These are phyloP conservation scores for Dynastes maya DNA, from an alignment of 2,888 invertebrate species.

Conservation along the genomic window DNA sequence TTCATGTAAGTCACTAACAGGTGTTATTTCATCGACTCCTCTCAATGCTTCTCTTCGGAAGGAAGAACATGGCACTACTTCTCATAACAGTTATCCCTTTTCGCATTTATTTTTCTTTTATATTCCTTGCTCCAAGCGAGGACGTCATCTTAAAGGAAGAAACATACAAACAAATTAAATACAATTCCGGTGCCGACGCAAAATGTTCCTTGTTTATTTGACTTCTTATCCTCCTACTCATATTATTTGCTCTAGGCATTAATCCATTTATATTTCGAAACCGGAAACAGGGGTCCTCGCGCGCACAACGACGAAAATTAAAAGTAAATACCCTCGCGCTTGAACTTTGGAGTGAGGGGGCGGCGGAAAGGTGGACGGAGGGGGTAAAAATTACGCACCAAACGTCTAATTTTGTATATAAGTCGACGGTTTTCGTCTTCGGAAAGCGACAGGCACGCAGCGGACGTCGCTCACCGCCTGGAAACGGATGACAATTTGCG, in stretches of 20 bases:
- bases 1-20: too few species aligned
- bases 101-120: background rate
- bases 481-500: constrained; percentile 12
- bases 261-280: constrained; percentile 5
- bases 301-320: constrained; percentile 23
- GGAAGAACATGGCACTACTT: background rate
- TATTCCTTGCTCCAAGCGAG: background rate
- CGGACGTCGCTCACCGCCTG: background rate
- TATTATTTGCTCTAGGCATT: constrained; percentile 6
- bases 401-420: constrained; percentile 16
- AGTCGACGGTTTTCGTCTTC: background rate
- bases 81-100: background rate
- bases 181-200: background rate
- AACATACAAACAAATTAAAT: background rate
- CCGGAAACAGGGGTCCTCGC: background rate
- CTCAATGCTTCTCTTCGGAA: too few species aligned
- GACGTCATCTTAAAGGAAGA: background rate
- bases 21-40: too few species aligned
- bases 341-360: background rate
- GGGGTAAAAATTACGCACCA: constrained; percentile 5
- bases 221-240: constrained; percentile 3
- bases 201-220: constrained; percentile 4
- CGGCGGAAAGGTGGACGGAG: background rate
- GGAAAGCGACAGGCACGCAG: background rate
- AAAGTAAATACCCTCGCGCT: constrained; percentile 13